Evolutionary conservation across 2,888 invertebrate genomes (phyloP).

Genomic region (Petrolisthes cinctipes): DNA sequence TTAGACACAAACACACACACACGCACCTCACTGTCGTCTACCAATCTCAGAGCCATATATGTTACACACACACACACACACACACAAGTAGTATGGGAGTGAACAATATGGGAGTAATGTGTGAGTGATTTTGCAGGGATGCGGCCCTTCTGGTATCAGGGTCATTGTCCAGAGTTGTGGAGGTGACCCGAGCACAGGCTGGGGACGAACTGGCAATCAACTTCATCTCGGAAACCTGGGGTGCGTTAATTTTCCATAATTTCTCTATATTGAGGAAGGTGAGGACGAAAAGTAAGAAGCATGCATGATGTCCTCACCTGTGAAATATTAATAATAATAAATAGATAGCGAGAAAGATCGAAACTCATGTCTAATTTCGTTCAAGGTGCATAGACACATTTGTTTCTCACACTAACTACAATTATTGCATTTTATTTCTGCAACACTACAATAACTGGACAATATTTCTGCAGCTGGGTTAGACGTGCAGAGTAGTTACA

Average conservation of each 20-base stretch:
- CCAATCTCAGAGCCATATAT: constrained; percentile 74
- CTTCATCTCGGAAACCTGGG: constrained; percentile 62
- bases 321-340: too few relatives aligned
- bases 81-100: not conserved
- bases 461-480: constrained; percentile 25
- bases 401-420: too few relatives aligned
- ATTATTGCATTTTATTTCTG: too few relatives aligned
- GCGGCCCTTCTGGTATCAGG: constrained; percentile 37
- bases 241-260: constrained; percentile 18
- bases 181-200: constrained; percentile 31
- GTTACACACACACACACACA: constrained; percentile 65
- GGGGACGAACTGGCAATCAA: constrained; percentile 60
- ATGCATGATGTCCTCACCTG: too few relatives aligned
- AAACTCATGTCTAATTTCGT: too few relatives aligned
- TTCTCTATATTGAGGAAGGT: too few relatives aligned
- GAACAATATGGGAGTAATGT: not conserved
- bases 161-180: constrained; percentile 29
- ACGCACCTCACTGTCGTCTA: constrained; percentile 72
- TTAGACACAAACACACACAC: too few relatives aligned
- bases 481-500: constrained; percentile 55
- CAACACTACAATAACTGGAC: not conserved
- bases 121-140: constrained; percentile 44
- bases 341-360: too few relatives aligned
- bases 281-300: too few relatives aligned
- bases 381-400: too few relatives aligned